Percentiles rank a stretch among this genome's conserved stretches.
Evolutionary conservation across 2,113 vertebrate genomes (phyloP).

Genomic region (Zapornia atra): DNA sequence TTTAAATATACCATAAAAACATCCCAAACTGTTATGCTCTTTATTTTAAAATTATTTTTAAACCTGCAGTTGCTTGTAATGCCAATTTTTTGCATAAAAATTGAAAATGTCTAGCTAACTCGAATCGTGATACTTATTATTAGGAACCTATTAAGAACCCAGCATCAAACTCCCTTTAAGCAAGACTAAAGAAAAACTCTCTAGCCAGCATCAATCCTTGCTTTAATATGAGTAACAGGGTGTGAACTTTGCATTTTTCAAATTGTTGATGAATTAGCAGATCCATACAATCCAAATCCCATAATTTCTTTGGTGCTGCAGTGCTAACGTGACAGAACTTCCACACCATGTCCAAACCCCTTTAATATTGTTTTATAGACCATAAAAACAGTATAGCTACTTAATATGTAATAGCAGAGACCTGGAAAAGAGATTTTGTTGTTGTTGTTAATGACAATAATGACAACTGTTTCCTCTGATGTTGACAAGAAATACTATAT

Average conservation of each 20-base stretch:
- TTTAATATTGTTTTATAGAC: background rate
- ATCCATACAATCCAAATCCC: background rate
- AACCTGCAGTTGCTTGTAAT: background rate
- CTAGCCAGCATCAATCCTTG: background rate
- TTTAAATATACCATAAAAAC: background rate
- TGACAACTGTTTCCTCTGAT: background rate
- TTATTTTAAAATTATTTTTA: background rate
- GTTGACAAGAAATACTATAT: background rate
- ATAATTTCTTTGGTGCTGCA: background rate
- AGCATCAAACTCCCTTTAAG: background rate
- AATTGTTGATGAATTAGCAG: background rate
- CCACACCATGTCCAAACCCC: background rate
- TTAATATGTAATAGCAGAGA: background rate
- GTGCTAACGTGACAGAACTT: background rate
- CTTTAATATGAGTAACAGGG: background rate
- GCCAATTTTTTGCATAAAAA: background rate
- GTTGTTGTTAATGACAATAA: too few relatives aligned
- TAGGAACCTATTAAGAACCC: background rate
- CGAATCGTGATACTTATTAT: background rate
- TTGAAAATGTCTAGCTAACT: background rate
- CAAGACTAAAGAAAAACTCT: background rate
- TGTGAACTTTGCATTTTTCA: background rate
- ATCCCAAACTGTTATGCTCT: background rate
- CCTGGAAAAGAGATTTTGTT: background rate
- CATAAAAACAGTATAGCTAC: background rate